Evolutionary conservation across 2,888 invertebrate genomes (phyloP), one percentile per base, ranked within the genome.

Genomic region (Athetis lepigone): DNA sequence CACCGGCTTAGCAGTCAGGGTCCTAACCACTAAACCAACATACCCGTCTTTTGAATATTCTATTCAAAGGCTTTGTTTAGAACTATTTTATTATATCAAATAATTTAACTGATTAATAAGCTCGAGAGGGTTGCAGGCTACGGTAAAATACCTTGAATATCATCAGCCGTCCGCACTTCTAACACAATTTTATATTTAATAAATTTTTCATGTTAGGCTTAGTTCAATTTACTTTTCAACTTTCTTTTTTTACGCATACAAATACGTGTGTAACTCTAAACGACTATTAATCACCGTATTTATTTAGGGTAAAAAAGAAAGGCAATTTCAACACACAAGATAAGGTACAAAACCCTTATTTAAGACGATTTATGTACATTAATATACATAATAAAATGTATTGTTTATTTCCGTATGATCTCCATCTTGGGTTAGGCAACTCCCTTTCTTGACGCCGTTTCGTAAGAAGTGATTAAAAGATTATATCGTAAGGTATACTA

Each of bases 271-370:
- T 39, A 18, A 18, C 16, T 16, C 18, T 39, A 33, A 18, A 59
- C 2, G 4, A 18, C 27, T n/a, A 11, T 39, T 25, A 42, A 33
- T 25, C 13, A 36, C 1, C 13, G 19, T 8, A n/a, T n/a, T n/a
- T n/a, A n/a, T 25, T 8, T 19, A 9, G 19, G 19, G 11, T 11
- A 9, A 13, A 9, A 6, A n/a, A 47, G 2, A 25, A 47, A 7
- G 18, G 18, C 5, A 4, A 57, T 70, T 37, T 76, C 66, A 78
- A 67, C 65, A 68, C 52, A 75, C 66, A 27, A 70, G 56, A 65
- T 63, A 39, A 46, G 16, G 18, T 29, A 40, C 37, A 9, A 40
- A 37, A 66, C 49, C 36, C 23, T 47, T 50, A 51, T 46, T 21
- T 47, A 57, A 42, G 45, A 42, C 23, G 13, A 29, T 37, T 25